Evolutionary conservation across 2,113 vertebrate genomes (phyloP).

Genomic region (Corvus moneduloides): DNA sequence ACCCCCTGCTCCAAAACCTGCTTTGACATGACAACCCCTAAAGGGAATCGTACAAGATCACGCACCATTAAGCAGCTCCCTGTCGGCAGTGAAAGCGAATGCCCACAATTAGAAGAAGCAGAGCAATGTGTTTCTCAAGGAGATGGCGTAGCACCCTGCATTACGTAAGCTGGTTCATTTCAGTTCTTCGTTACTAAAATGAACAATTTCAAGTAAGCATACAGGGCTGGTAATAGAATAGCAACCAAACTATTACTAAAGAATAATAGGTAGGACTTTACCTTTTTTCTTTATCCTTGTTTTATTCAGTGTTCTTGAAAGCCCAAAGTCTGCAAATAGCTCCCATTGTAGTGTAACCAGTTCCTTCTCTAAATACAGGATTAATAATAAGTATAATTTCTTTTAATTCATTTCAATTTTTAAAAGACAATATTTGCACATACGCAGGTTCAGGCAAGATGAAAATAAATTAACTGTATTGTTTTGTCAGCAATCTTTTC

Average conservation of each 20-base stretch:
- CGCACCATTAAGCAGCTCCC: constrained; percentile 84
- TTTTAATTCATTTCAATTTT: not conserved
- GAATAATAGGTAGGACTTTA: not conserved
- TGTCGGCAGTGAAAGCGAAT: constrained; percentile 79
- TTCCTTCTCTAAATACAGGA: not conserved
- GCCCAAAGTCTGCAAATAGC: not conserved
- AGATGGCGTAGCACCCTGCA: constrained; percentile 79
- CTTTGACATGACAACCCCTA: constrained; percentile 70
- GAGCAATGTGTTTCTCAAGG: constrained; percentile 81
- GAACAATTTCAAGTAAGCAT: rapidly evolving
- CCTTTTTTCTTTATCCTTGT: not conserved
- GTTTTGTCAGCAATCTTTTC: not conserved
- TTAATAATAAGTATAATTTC: not conserved
- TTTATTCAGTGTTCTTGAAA: not conserved
- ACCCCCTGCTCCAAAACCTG: constrained; percentile 87
- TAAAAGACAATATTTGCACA: not conserved
- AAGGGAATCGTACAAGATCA: constrained; percentile 77
- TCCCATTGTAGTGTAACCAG: not conserved
- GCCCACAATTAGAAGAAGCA: constrained; percentile 81
- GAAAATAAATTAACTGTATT: not conserved
- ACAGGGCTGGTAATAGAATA: not conserved
- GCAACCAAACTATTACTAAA: not conserved
- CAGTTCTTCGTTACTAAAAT: not conserved
- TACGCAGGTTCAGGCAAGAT: not conserved
- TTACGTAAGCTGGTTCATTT: constrained; percentile 78